Base-by-base conservation (phyloP, 2,797 vertebrate species). In the Adrianichthys oophorus region DNA sequence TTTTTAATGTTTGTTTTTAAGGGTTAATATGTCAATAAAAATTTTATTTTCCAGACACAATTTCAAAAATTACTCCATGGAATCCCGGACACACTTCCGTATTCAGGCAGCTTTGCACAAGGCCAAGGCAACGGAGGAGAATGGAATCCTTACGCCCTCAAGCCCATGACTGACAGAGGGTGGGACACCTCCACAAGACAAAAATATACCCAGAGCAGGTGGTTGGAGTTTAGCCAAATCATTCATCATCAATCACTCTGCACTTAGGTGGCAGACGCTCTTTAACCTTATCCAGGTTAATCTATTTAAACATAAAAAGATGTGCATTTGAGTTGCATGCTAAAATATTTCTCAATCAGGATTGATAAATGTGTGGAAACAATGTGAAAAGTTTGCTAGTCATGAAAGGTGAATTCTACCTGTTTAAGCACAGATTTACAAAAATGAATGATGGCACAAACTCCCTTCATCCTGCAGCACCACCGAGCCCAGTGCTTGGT, bases 11-110 rank as follows among this genome's bases (percentile, higher is more conserved):
- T 47, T 10, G 18, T 15, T 10, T 26, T 1, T 13, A 10, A 37
- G 32, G 3, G 32, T 37, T 12, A 47, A 12, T 56, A 14, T 51
- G 45, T 74, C 24, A 56, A 3, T 60, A 17, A 74, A 56, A 21
- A 21, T 21, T 51, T 0, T 62, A 18, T 85, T 17, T 82, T 92
- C 82, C 81, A 99, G 98, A 83, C 93, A 97, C 79, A 98, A 97
- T 87, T 98, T 98, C 85, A 99, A 99, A 91, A 98, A 98, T 88
- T 99, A 98, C 86, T 99, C 98, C 37, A 99, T 99, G 97, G 98
- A 99, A 86, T 98, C 97, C 62, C 93, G 98, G 82, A 99, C 96
- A 56, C 97, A 98, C 85, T 99, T 99, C 91, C 93, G 98, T 74
- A 98, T 99, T 85, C 98, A 99, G 85, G 98, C 96, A 60, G 97